Conservation (phyloP, 2,113 vertebrate genomes). For the Alces alces region DNA sequence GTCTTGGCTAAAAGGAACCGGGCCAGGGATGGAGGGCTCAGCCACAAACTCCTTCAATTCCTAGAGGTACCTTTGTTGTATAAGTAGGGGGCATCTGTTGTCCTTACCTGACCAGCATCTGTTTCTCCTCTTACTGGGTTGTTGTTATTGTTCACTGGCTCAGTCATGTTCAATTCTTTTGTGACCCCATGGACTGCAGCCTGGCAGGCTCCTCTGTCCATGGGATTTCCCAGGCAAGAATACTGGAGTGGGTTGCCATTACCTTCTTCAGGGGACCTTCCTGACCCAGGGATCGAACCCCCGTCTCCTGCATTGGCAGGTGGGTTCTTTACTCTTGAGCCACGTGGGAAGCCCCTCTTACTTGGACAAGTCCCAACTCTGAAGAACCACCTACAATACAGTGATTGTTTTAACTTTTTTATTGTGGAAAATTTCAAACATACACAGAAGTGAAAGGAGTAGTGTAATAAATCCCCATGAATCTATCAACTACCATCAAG, state of each 20-base stretch:
- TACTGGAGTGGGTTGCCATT: background rate
- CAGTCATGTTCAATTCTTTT: background rate
- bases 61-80: background rate
- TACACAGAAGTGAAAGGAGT: background rate
- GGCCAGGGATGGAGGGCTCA: background rate
- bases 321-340: background rate
- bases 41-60: background rate
- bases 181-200: background rate
- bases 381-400: background rate
- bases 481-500: background rate
- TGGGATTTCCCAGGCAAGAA: background rate
- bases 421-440: background rate
- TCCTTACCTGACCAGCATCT: background rate
- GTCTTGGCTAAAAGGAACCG: background rate
- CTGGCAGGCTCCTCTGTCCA: background rate
- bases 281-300: background rate
- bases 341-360: background rate
- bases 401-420: background rate
- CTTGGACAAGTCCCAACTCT: too few relatives aligned
- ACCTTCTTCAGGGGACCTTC: background rate
- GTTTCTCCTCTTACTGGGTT: background rate
- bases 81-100: background rate
- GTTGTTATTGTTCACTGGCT: background rate
- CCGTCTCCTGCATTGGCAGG: background rate
- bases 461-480: background rate